These are phyloP conservation scores for Periplaneta americana DNA, from an alignment of 1,140 invertebrate genomes.

Conservation along the genomic window DNA sequence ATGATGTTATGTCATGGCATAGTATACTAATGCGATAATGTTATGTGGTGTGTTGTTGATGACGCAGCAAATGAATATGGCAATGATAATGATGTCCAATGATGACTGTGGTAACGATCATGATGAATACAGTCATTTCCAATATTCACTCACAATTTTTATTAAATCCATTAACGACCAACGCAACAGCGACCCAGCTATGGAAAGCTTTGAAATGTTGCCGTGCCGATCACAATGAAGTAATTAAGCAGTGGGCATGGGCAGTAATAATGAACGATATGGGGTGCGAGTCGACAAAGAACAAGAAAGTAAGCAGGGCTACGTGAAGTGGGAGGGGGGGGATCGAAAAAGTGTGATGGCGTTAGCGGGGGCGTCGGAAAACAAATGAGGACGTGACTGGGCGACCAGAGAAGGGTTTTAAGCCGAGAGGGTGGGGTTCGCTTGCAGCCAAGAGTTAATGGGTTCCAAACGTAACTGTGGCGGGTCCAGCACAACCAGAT, in stretches of 20 bases:
- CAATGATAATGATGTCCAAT: too few species aligned
- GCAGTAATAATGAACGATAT: neutral
- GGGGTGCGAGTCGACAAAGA: neutral
- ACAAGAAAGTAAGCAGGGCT: neutral
- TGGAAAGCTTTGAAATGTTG: too few species aligned
- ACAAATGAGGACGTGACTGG: neutral
- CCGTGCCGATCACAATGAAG: too few species aligned
- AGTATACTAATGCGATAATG: too few species aligned
- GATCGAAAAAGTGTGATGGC: neutral
- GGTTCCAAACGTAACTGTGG: neutral
- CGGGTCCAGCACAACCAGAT: neutral
- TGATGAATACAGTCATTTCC: too few species aligned
- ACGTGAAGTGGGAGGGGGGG: neutral
- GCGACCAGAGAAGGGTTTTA: slow-evolving; percentile 7
- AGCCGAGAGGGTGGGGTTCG: neutral
- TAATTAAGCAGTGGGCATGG: neutral
- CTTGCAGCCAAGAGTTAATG: neutral
- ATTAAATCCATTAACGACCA: too few species aligned
- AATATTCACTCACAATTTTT: too few species aligned
- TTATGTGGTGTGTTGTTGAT: too few species aligned
- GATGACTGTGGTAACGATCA: too few species aligned
- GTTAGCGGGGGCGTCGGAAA: neutral
- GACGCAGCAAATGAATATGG: too few species aligned
- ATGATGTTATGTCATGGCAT: too few species aligned
- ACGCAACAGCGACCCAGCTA: too few species aligned